Percentiles rank a stretch among this genome's conserved stretches.
Evolutionary conservation across 2,888 invertebrate genomes (phyloP).

Genomic region (Macrostomum cliftonense): DNA sequence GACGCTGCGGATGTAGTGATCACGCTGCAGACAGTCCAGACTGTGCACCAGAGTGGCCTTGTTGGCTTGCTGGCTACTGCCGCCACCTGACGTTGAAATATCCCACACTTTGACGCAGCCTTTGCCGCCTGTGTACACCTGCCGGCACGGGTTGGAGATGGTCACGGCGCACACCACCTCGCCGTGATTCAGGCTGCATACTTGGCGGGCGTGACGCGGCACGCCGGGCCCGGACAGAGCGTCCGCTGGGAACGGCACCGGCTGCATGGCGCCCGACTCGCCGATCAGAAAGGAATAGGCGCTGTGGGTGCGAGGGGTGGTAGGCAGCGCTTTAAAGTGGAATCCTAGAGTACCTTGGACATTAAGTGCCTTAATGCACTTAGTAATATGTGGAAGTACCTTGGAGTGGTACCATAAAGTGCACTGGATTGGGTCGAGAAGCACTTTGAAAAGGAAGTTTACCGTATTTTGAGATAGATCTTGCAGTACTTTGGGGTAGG

Average conservation of each 20-base stretch:
- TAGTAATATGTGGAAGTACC: no score
- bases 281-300: constrained; percentile 86
- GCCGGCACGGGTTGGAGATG: constrained; percentile 39
- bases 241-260: constrained; percentile 82
- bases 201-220: constrained; percentile 69
- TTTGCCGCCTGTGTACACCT: constrained; percentile 74
- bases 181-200: constrained; percentile 74
- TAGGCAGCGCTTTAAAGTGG: no score
- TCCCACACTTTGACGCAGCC: constrained; percentile 95
- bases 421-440: no score
- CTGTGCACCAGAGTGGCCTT: constrained; percentile 1
- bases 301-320: constrained; percentile 39
- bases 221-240: constrained; percentile 63
- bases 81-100: constrained; percentile 39
- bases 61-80: neutral
- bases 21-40: constrained; percentile 49
- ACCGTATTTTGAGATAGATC: no score
- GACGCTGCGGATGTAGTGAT: constrained; percentile 87
- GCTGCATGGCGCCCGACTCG: constrained; percentile 43
- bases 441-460: no score
- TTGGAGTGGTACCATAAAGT: no score
- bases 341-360: no score
- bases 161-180: constrained; percentile 95
- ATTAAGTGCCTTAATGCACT: no score
- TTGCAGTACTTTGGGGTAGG: no score